Evolutionary conservation across 2,113 vertebrate species (phyloP).

Genomic region (Alces alces): DNA sequence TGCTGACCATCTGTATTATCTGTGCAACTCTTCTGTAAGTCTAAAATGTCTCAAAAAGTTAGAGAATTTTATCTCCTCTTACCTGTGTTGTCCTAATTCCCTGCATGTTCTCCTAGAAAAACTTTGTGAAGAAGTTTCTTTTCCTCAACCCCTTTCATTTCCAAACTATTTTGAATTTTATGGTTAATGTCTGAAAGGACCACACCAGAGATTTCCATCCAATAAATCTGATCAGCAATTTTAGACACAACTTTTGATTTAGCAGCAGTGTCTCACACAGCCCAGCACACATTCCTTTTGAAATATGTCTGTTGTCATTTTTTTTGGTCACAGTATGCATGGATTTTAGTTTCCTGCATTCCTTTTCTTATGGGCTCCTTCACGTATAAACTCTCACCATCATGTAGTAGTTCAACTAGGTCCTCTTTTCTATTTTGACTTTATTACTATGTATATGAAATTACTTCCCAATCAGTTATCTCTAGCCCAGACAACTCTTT

Average conservation of each 20-base stretch:
- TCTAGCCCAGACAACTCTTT: neutral
- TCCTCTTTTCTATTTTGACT: neutral
- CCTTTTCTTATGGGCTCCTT: neutral
- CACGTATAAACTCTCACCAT: neutral
- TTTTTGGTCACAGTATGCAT: neutral
- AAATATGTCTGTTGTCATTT: neutral
- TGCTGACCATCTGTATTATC: neutral
- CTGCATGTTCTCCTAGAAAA: neutral
- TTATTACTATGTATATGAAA: neutral
- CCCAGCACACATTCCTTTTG: neutral
- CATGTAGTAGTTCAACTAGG: neutral
- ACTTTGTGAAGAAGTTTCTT: neutral
- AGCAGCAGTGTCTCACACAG: neutral
- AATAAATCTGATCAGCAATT: neutral
- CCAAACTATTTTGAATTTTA: neutral
- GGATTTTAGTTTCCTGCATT: neutral
- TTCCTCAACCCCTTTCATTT: neutral
- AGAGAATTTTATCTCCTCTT: neutral
- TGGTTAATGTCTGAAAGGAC: neutral
- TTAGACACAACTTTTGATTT: neutral
- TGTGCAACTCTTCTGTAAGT: neutral
- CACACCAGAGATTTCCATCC: neutral
- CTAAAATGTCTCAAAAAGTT: neutral
- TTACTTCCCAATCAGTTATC: neutral
- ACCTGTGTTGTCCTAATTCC: neutral